These are phyloP conservation scores for Pyrrhosoma nymphula DNA, from an alignment of 2,888 invertebrate species.

Conservation along the genomic window DNA sequence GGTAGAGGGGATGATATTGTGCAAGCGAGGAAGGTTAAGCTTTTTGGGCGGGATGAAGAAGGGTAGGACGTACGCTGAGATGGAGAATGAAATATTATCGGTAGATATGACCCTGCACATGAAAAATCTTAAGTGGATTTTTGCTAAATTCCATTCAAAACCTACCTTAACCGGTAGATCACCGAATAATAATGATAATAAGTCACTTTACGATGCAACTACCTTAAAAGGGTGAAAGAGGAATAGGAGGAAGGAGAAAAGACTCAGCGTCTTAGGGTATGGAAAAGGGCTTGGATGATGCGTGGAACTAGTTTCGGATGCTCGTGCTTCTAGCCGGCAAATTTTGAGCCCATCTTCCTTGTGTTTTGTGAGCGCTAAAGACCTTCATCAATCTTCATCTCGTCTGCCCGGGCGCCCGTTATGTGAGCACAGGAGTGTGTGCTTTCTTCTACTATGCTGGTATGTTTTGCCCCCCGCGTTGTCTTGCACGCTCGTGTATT, in stretches of 20 bases:
- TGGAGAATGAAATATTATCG: too few species aligned
- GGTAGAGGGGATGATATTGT: too few species aligned
- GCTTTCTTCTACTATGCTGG: not conserved
- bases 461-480: not conserved
- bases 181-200: too few species aligned
- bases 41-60: too few species aligned
- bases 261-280: not conserved
- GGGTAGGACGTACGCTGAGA: too few species aligned
- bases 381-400: constrained; percentile 18
- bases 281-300: not conserved
- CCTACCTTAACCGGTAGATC: too few species aligned
- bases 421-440: not conserved
- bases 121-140: too few species aligned
- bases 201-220: too few species aligned
- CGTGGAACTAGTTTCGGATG: not conserved
- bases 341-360: not conserved
- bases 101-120: too few species aligned
- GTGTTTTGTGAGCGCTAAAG: not conserved
- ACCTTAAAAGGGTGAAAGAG: not conserved
- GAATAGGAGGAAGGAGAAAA: not conserved
- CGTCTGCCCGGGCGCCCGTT: not conserved
- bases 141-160: too few species aligned
- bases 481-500: not conserved
- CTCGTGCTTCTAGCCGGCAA: not conserved
- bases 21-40: too few species aligned